A percentile compares a stretch with the other conserved stretches of the same genome.
These are phyloP conservation scores for Orthosia incerta DNA, from an alignment of 2,888 invertebrate species.

Conservation along the genomic window DNA sequence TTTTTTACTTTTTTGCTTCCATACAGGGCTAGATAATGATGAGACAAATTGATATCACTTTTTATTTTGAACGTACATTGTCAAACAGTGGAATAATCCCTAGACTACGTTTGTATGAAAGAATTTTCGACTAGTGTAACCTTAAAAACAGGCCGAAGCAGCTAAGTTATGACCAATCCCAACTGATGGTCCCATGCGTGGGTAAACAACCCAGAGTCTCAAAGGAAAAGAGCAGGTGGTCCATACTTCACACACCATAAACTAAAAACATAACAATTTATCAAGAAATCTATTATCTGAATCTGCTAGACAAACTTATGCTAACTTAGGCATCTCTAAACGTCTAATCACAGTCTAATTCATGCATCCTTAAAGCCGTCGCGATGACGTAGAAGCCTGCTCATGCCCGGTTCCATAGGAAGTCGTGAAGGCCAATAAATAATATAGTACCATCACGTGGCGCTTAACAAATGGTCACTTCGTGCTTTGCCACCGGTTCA, in stretches of 20 bases:
- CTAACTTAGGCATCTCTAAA: conserved; percentile 30
- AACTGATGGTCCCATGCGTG: too few relatives aligned
- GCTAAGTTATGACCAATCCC: too few relatives aligned
- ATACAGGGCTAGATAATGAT: too few relatives aligned
- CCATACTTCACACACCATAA: conserved; percentile 17
- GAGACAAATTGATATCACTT: too few relatives aligned
- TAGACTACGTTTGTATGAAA: too few relatives aligned
- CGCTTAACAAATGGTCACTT: conserved; percentile 84
- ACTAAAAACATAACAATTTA: conserved; percentile 10
- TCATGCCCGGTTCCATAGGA: conserved; percentile 67
- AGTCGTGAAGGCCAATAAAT: conserved; percentile 81
- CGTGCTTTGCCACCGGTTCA: conserved; percentile 84
- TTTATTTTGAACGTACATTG: too few relatives aligned
- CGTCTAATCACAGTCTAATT: conserved; percentile 46
- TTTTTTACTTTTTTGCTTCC: too few relatives aligned
- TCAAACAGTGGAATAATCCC: too few relatives aligned
- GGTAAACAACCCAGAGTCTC: neutral
- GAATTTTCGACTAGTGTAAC: too few relatives aligned
- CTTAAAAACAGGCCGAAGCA: too few relatives aligned
- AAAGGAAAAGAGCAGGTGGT: conserved; percentile 18
- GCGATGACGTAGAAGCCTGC: conserved; percentile 60
- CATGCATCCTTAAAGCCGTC: conserved; percentile 59
- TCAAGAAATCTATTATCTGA: conserved; percentile 22
- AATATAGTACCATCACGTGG: conserved; percentile 84
- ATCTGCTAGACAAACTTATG: conserved; percentile 22